A percentile compares a stretch with the other conserved stretches of the same genome.
Conservation (phyloP, 2,888 invertebrate genomes). For the Dorcus hopei region DNA sequence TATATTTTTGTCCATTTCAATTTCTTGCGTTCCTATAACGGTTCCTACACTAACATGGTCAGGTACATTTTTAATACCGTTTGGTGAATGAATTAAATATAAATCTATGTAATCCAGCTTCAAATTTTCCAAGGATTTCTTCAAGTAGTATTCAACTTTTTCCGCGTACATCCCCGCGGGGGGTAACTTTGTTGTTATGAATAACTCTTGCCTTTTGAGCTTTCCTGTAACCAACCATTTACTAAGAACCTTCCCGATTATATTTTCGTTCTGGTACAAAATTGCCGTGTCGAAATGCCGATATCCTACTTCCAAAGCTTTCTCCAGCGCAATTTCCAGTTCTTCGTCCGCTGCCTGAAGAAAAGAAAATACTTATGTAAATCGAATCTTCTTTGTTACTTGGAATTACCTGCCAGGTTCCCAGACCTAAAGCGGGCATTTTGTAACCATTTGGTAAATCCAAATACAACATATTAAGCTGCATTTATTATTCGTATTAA, state of each 20-base stretch:
- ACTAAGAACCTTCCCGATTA: constrained; percentile 68
- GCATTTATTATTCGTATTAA: no score
- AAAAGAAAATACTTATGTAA: constrained; percentile 1
- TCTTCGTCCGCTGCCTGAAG: constrained; percentile 62
- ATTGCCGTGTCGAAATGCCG: constrained; percentile 78
- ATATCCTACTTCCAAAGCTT: constrained; percentile 71
- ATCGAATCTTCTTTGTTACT: not conserved
- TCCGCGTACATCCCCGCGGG: constrained; percentile 58
- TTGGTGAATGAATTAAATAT: constrained; percentile 74
- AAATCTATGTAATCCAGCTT: constrained; percentile 75
- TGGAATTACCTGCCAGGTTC: constrained; percentile 73
- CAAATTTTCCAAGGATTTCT: constrained; percentile 63
- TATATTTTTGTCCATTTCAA: constrained; percentile 55
- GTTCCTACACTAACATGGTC: constrained; percentile 50
- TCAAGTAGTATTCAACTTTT: constrained; percentile 60
- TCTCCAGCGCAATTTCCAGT: constrained; percentile 61
- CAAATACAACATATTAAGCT: not conserved
- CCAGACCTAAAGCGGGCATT: constrained; percentile 73
- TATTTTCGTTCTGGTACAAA: constrained; percentile 70
- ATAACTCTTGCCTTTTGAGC: constrained; percentile 70
- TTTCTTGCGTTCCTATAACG: not conserved
- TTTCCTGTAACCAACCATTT: constrained; percentile 66
- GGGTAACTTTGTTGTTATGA: constrained; percentile 77
- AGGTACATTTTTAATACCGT: constrained; percentile 59
- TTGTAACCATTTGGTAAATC: constrained; percentile 51